Conservation (phyloP, 2,113 vertebrate genomes). For the Sceloporus undulatus region DNA sequence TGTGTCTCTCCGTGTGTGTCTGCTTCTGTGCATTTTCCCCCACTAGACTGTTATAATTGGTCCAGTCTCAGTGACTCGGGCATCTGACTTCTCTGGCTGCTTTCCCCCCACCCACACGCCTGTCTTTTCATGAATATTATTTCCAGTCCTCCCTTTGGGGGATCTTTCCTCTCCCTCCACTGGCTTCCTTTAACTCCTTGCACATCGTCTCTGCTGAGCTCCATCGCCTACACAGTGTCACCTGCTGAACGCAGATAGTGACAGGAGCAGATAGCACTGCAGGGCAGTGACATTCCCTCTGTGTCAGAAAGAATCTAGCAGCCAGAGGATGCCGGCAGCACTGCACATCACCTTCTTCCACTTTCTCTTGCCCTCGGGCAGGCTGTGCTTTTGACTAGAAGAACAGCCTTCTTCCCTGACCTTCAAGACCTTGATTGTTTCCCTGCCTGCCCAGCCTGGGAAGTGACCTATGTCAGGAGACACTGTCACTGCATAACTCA, state of each 20-base stretch:
- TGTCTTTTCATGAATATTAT: slow-evolving; percentile 33
- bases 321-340: slow-evolving; percentile 54
- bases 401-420: slow-evolving; percentile 48
- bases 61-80: slow-evolving; percentile 59
- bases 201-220: slow-evolving; percentile 26
- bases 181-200: slow-evolving; percentile 1
- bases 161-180: background rate
- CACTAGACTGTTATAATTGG: slow-evolving; percentile 49
- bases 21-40: no score
- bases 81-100: slow-evolving; percentile 46
- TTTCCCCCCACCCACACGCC: background rate
- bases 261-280: slow-evolving; percentile 62
- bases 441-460: slow-evolving; percentile 10
- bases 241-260: slow-evolving; percentile 52
- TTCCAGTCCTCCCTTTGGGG: slow-evolving; percentile 19
- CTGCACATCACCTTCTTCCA: slow-evolving; percentile 57
- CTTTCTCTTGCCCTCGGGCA: slow-evolving; percentile 60
- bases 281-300: slow-evolving; percentile 58
- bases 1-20: slow-evolving; percentile 2
- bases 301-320: slow-evolving; percentile 57
- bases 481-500: slow-evolving; percentile 34
- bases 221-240: slow-evolving; percentile 36
- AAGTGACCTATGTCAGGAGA: slow-evolving; percentile 24
- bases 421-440: slow-evolving; percentile 50
- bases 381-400: slow-evolving; percentile 31